These are phyloP conservation scores for Dromiciops gliroides DNA, from an alignment of 2,113 vertebrate species.

Conservation along the genomic window DNA sequence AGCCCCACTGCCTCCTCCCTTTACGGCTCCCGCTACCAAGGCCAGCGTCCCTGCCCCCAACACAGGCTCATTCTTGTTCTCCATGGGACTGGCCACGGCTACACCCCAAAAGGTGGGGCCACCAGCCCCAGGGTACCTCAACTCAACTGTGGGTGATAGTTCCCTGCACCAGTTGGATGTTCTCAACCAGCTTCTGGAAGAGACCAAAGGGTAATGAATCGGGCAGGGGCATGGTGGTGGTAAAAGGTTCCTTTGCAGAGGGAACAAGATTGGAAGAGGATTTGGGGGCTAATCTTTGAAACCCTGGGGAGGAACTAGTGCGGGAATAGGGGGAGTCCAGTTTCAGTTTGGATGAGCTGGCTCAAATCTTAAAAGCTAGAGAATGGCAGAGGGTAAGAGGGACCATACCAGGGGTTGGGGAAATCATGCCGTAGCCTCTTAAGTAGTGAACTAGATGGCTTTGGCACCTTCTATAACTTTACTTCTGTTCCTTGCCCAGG, in stretches of 20 bases:
- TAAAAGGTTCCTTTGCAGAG: not conserved
- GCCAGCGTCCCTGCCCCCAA: slow-evolving; percentile 69
- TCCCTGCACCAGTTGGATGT: slow-evolving; percentile 78
- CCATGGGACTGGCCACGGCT: slow-evolving; percentile 69
- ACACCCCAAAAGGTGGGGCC: slow-evolving; percentile 71
- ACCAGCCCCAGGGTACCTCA: slow-evolving; percentile 64
- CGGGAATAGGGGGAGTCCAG: not conserved
- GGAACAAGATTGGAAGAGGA: not conserved
- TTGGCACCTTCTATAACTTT: not conserved
- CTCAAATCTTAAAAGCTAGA: not conserved
- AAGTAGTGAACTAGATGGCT: not conserved
- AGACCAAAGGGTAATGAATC: slow-evolving; percentile 83
- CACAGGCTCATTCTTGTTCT: slow-evolving; percentile 74
- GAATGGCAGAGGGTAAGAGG: not conserved
- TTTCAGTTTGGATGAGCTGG: not conserved
- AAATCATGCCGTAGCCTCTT: not conserved
- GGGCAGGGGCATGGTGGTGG: not conserved
- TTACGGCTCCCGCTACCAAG: slow-evolving; percentile 74
- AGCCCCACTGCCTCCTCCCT: slow-evolving; percentile 66
- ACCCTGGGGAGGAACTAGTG: not conserved
- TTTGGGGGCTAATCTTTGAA: not conserved
- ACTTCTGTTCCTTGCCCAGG: slow-evolving; percentile 74
- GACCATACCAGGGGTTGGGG: too few relatives aligned
- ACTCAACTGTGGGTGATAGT: slow-evolving; percentile 65
- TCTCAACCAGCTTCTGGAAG: slow-evolving; percentile 84